Percentiles rank a stretch among this genome's conserved stretches.
Evolutionary conservation across 2,113 vertebrate species (phyloP).

Genomic region (human): DNA sequence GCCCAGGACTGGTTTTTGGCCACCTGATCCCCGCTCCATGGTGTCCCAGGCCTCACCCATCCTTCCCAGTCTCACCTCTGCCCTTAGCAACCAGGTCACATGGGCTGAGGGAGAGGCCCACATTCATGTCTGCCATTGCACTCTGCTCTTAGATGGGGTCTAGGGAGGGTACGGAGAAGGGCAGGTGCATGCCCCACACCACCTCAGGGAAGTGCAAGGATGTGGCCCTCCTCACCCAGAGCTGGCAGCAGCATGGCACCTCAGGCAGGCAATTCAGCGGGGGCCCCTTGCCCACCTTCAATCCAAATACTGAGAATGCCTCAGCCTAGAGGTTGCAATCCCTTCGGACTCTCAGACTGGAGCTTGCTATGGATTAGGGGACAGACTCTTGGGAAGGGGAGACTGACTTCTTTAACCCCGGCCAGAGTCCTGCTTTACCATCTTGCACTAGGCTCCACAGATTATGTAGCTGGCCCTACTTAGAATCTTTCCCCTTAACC

Average conservation of each 20-base stretch:
- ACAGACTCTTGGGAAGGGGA: neutral
- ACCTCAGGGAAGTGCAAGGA: neutral
- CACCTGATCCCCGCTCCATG: neutral
- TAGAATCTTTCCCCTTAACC: neutral
- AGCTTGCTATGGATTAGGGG: neutral
- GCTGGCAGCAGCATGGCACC: neutral
- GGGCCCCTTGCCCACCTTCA: neutral
- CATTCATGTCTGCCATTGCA: neutral
- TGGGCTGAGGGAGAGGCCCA: neutral
- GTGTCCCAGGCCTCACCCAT: neutral
- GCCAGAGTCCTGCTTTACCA: neutral
- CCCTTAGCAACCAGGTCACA: neutral
- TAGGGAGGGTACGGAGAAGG: accelerated
- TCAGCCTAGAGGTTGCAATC: neutral
- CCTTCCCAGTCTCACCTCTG: neutral
- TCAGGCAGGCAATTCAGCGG: neutral
- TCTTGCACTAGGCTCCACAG: neutral
- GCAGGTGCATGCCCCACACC: neutral
- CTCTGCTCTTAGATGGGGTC: neutral
- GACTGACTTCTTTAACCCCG: neutral
- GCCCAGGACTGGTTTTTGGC: neutral
- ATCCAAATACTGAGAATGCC: neutral
- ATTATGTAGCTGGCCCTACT: neutral
- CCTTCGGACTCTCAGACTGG: neutral
- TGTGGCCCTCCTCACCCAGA: neutral